Evolutionary conservation across 2,888 invertebrate species (phyloP), one percentile per base, ranked within the genome.

Genomic region (Drosophila picticornis): DNA sequence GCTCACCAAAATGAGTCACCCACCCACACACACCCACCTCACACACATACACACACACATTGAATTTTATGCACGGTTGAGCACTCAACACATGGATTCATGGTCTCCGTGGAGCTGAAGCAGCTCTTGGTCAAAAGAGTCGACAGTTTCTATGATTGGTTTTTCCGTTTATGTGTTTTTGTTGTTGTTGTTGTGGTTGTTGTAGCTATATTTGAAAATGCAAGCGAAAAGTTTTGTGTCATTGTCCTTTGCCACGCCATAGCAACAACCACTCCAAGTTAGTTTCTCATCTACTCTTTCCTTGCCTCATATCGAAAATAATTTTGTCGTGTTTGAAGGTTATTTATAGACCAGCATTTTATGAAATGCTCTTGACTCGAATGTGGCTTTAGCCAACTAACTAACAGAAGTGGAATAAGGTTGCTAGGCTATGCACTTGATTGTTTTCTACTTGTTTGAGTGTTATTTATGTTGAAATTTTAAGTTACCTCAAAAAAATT

Each of bases 161-260:
- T 59, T 63, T 34, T 56, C 27, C 7, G 56, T n/a, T 6, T 51
- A 29, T 51, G 27, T 51, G 1, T 29, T 6, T 27, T 51, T 51
- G 48, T 40, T 34, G 56, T 48, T 62, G 56, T 32, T 58, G 31
- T 34, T 36, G 53, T 43, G 55, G 56, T 32, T 65, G 40, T 69
- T 52, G 50, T 58, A 11, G 25, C 19, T 56, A 56, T 59, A 67
- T 75, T 79, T 65, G 56, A 72, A 67, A 72, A 72, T 56, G 64
- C 57, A 58, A 63, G 38, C 48, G 19, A 58, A 59, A 72, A 59
- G 31, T 72, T 72, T 32, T 66, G 84, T 81, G 81, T 85, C 86
- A 88, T 68, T 88, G 84, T 84, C 88, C 83, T 84, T 70, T 52
- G 57, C 31, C 62, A 40, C 50, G 22, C 55, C 32, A 67, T 38